These are phyloP conservation scores for Chionodraco myersi DNA, from an alignment of 2,113 vertebrate species.

Conservation along the genomic window DNA sequence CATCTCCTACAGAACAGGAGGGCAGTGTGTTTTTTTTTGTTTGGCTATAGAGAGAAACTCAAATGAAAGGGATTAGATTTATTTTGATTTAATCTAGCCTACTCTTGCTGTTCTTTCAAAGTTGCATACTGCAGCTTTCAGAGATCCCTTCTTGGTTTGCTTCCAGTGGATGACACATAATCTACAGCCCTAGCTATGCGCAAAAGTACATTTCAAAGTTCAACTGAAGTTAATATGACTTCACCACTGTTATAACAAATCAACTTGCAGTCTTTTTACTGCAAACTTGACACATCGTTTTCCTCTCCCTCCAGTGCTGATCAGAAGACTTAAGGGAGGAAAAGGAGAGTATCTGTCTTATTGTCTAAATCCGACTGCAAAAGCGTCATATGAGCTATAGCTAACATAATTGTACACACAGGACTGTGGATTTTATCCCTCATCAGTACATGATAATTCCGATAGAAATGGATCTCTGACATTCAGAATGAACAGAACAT, in stretches of 20 bases:
- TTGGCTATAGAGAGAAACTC: no score
- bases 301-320: neutral
- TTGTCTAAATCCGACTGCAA: neutral
- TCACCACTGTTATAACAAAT: neutral
- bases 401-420: neutral
- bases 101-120: no score
- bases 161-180: neutral
- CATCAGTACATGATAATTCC: neutral
- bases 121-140: neutral
- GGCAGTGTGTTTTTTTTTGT: no score
- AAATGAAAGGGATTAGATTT: no score
- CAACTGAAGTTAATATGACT: neutral
- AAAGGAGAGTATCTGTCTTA: neutral
- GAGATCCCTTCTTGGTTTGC: neutral
- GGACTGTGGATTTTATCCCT: neutral
- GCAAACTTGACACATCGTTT: neutral
- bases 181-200: no score
- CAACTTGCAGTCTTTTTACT: neutral
- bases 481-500: neutral
- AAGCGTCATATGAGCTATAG: neutral
- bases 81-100: no score
- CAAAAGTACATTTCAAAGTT: neutral
- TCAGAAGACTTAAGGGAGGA: neutral
- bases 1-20: no score
- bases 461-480: neutral